Percentiles rank a stretch among this genome's conserved stretches.
phyloP scores from a whole-genome alignment of 1,140 invertebrate genomes.

The Magallana ariakensis region DNA sequence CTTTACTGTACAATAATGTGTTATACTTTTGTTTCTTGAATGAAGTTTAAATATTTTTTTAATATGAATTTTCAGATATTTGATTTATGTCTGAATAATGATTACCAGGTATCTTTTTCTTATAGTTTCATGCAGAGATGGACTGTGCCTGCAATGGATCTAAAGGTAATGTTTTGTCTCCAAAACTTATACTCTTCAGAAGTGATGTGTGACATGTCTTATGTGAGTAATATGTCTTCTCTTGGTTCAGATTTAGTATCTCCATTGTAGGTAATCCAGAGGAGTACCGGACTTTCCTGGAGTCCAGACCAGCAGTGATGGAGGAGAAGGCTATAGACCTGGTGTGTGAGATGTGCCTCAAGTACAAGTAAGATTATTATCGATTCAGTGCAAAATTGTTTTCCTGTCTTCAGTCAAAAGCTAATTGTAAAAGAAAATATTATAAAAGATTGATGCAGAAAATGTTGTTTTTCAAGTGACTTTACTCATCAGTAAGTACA shows the following conservation, averaged over 20 bases:
- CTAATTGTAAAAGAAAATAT: neutral
- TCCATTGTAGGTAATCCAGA: constrained; percentile 76
- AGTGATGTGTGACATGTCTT: too few relatives aligned
- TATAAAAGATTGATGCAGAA: too few relatives aligned
- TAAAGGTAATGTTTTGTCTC: neutral
- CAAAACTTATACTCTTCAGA: too few relatives aligned
- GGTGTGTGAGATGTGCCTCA: constrained; percentile 82
- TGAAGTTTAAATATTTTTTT: too few relatives aligned
- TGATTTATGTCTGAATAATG: neutral
- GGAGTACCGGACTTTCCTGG: constrained; percentile 84
- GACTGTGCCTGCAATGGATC: constrained; percentile 68
- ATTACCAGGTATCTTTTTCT: constrained; percentile 8
- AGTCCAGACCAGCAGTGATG: constrained; percentile 84
- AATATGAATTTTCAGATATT: neutral
- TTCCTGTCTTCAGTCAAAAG: neutral
- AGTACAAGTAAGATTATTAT: constrained; percentile 80
- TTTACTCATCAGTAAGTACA: too few relatives aligned
- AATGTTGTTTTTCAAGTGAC: too few relatives aligned
- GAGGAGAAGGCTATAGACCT: constrained; percentile 85
- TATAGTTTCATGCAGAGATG: constrained; percentile 86
- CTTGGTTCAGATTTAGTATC: neutral
- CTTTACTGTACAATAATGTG: too few relatives aligned
- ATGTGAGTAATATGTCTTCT: too few relatives aligned
- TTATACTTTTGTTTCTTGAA: too few relatives aligned
- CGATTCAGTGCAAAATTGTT: neutral